phyloP scores from a whole-genome alignment of 2,797 vertebrate genomes.

The Coilia nasus region DNA sequence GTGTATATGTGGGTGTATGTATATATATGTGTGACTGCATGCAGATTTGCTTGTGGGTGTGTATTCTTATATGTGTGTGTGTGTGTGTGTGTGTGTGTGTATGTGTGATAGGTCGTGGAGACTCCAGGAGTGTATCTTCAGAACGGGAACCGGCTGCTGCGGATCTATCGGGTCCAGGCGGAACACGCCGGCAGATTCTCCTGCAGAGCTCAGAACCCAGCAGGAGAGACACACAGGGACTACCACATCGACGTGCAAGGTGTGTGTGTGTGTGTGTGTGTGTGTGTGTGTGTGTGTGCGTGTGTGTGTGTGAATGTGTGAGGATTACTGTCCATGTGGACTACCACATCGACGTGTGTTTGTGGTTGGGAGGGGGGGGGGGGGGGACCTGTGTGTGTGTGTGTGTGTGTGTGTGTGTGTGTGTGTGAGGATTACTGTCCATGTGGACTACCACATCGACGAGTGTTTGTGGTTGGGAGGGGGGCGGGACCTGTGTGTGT shows the following conservation, averaged over 20 bases:
- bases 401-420: conserved; percentile 18
- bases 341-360: conserved; percentile 7
- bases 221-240: conserved; percentile 72
- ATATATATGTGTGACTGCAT: background rate
- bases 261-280: conserved; percentile 56
- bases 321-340: background rate
- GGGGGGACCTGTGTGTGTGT: background rate
- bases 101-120: conserved; percentile 63
- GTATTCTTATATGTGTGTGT: background rate
- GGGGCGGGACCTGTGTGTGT: background rate
- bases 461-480: conserved; percentile 58
- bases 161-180: conserved; percentile 77
- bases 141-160: conserved; percentile 75
- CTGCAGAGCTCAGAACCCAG: conserved; percentile 80
- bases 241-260: conserved; percentile 83
- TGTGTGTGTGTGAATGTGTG: conserved; percentile 21
- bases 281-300: background rate
- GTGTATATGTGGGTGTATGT: background rate
- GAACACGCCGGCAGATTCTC: conserved; percentile 80
- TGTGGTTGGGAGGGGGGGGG: conserved; percentile 57
- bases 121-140: conserved; percentile 71
- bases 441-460: background rate
- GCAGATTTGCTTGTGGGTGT: background rate
- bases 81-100: background rate
- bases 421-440: conserved; percentile 3